These are phyloP conservation scores for Cheilosia scutellata DNA, from an alignment of 2,888 invertebrate genomes.

Conservation along the genomic window DNA sequence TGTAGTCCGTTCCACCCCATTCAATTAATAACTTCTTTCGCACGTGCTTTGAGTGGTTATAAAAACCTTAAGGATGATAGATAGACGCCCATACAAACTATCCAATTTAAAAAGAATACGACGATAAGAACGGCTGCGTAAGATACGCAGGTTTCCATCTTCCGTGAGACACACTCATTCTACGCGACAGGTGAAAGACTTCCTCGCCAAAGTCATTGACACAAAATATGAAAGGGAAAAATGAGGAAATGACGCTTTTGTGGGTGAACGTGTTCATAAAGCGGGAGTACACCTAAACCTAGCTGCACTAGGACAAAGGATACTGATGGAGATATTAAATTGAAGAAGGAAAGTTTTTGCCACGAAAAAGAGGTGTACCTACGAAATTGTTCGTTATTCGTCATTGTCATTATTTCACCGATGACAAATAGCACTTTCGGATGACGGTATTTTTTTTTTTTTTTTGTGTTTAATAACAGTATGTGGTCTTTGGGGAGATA, in stretches of 20 bases:
- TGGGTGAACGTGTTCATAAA: slow-evolving; percentile 28
- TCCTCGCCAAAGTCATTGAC: slow-evolving; percentile 51
- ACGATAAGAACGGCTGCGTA: slow-evolving; percentile 16
- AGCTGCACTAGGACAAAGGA: slow-evolving; percentile 3
- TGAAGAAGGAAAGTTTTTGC: slow-evolving; percentile 22
- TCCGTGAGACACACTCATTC: slow-evolving; percentile 10
- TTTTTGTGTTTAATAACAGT: slow-evolving; percentile 23
- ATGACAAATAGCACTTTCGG: slow-evolving; percentile 63
- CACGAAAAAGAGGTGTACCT: background rate
- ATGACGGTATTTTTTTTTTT: slow-evolving; percentile 28
- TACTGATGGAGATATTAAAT: slow-evolving; percentile 48
- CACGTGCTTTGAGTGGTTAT: background rate
- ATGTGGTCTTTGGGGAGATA: background rate
- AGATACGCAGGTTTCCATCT: slow-evolving; percentile 15
- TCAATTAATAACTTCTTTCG: slow-evolving; percentile 20
- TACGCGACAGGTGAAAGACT: slow-evolving; percentile 51
- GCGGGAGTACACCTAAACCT: background rate
- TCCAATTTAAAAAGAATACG: slow-evolving; percentile 43
- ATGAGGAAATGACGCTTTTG: slow-evolving; percentile 51
- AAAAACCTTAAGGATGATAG: slow-evolving; percentile 30
- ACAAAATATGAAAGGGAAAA: slow-evolving; percentile 40
- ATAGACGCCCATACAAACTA: slow-evolving; percentile 25
- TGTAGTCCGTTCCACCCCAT: background rate
- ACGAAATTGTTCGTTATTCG: slow-evolving; percentile 55
- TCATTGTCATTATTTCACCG: slow-evolving; percentile 66